These are phyloP conservation scores for Cercopithecus petaurista DNA, from an alignment of 2,797 vertebrate species.

Conservation along the genomic window DNA sequence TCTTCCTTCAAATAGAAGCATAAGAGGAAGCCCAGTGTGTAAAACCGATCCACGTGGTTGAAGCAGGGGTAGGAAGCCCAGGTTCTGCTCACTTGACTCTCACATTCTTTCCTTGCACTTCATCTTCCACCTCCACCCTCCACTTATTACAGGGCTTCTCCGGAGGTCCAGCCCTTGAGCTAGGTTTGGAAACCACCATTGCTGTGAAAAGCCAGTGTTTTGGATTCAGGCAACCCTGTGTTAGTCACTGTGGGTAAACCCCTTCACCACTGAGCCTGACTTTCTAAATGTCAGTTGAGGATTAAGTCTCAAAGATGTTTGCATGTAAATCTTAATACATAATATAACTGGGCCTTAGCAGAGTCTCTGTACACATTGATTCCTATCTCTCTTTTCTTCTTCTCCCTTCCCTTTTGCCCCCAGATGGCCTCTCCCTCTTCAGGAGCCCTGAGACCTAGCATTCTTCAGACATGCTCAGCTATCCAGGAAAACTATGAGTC, in stretches of 20 bases:
- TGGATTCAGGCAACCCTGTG: neutral
- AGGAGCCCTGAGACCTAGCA: neutral
- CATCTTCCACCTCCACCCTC: neutral
- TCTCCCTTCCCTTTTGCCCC: neutral
- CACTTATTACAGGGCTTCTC: neutral
- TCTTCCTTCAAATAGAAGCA: neutral
- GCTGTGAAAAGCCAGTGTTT: neutral
- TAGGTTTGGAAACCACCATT: neutral
- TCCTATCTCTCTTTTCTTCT: neutral
- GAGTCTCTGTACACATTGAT: neutral
- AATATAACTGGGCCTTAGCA: neutral
- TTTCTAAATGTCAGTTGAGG: neutral
- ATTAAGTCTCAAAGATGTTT: neutral
- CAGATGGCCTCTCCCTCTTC: neutral
- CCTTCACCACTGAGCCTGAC: neutral
- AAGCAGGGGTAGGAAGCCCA: neutral
- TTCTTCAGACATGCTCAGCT: neutral
- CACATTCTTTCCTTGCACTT: rapidly evolving
- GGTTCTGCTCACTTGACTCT: neutral
- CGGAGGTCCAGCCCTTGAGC: rapidly evolving
- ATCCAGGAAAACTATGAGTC: neutral
- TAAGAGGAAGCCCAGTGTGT: neutral
- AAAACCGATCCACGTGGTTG: neutral
- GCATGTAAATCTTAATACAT: neutral
- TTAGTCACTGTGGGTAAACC: neutral